Evolutionary conservation across 1,140 invertebrate genomes (phyloP).

Genomic region (Coboldia fuscipes): DNA sequence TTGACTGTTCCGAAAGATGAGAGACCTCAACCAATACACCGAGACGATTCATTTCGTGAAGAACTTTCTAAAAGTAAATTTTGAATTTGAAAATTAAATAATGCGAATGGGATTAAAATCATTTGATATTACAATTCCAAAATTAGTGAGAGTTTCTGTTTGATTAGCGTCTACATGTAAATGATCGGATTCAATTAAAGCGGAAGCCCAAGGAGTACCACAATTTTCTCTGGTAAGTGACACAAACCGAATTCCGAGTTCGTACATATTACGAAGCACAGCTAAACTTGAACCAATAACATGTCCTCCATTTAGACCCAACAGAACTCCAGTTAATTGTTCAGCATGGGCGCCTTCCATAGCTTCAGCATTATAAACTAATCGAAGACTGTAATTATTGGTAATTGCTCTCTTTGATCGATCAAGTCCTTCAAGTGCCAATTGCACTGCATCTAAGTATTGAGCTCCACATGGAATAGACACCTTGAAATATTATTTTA

Average conservation of each 20-base stretch:
- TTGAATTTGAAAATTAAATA: background rate
- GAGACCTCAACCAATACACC: slow-evolving; percentile 64
- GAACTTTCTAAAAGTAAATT: slow-evolving; percentile 29
- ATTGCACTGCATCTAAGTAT: slow-evolving; percentile 36
- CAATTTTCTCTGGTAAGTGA: slow-evolving; percentile 48
- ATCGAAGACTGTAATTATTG: slow-evolving; percentile 13
- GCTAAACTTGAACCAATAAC: slow-evolving; percentile 48
- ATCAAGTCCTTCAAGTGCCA: slow-evolving; percentile 42
- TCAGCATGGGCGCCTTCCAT: slow-evolving; percentile 35
- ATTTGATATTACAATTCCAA: slow-evolving; percentile 19
- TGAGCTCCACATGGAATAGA: slow-evolving; percentile 34
- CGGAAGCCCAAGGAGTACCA: slow-evolving; percentile 41
- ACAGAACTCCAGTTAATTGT: slow-evolving; percentile 40
- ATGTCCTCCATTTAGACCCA: slow-evolving; percentile 54
- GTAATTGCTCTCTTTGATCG: slow-evolving; percentile 25
- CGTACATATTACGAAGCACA: slow-evolving; percentile 43
- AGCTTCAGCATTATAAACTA: slow-evolving; percentile 22
- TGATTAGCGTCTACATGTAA: slow-evolving; percentile 16
- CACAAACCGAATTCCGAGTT: slow-evolving; percentile 46
- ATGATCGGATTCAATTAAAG: slow-evolving; percentile 12
- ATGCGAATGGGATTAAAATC: background rate
- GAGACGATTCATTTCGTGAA: slow-evolving; percentile 42
- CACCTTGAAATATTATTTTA: too few relatives aligned
- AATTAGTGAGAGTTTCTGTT: slow-evolving; percentile 22
- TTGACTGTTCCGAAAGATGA: slow-evolving; percentile 48